These are phyloP conservation scores for Athetis lepigone DNA, from an alignment of 2,888 invertebrate genomes.

Conservation along the genomic window DNA sequence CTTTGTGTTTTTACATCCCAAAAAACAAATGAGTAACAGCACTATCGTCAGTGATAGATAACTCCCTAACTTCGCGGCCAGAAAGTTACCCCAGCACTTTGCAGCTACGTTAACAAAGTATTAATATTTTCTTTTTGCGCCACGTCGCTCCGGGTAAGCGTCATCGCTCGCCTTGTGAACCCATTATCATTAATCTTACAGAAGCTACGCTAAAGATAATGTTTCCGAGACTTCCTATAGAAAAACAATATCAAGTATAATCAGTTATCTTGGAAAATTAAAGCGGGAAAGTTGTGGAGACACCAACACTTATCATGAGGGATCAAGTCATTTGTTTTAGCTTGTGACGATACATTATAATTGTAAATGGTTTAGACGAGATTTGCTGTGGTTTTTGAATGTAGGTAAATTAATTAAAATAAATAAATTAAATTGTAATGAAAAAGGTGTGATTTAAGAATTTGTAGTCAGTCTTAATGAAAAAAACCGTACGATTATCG, in stretches of 20 bases:
- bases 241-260: constrained; percentile 80
- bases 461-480: no score
- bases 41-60: constrained; percentile 35
- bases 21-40: constrained; percentile 9
- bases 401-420: neutral
- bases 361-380: constrained; percentile 36
- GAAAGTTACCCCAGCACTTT: constrained; percentile 64
- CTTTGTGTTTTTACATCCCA: neutral
- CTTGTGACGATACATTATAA: constrained; percentile 53
- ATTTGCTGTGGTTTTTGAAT: neutral
- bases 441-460: no score
- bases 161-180: constrained; percentile 81
- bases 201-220: constrained; percentile 81
- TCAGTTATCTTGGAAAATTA: constrained; percentile 72
- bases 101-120: constrained; percentile 69
- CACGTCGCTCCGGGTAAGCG: constrained; percentile 70
- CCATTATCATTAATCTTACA: constrained; percentile 86
- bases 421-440: no score
- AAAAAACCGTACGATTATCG: no score
- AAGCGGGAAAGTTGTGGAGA: constrained; percentile 59
- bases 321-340: constrained; percentile 57
- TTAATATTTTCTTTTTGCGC: constrained; percentile 78
- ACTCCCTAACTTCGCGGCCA: constrained; percentile 39
- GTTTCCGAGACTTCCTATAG: constrained; percentile 78
- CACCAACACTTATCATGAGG: constrained; percentile 61